Percentiles rank a stretch among this genome's conserved stretches.
These are phyloP conservation scores for Aldrovandia affinis DNA, from an alignment of 2,797 vertebrate genomes.

Conservation along the genomic window DNA sequence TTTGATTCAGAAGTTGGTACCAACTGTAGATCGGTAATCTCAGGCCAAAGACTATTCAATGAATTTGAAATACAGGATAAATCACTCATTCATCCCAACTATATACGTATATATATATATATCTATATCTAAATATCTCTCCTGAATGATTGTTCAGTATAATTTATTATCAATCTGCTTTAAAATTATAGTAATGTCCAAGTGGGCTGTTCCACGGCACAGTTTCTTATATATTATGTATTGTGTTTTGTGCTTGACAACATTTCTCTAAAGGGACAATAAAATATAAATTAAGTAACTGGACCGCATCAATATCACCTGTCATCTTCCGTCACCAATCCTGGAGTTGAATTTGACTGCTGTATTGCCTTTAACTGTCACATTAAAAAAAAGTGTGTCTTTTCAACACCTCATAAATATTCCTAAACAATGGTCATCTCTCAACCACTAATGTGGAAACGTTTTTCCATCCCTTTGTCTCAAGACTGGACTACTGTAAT, in stretches of 20 bases:
- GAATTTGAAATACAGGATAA: background rate
- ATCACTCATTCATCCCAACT: conserved; percentile 1
- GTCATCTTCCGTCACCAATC: background rate
- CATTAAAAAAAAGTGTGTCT: conserved; percentile 6
- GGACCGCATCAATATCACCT: background rate
- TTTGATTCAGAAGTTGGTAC: background rate
- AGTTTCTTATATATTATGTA: background rate
- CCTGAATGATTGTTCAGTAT: background rate
- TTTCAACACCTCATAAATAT: background rate
- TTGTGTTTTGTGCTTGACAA: background rate
- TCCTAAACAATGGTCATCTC: background rate
- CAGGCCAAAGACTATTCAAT: background rate
- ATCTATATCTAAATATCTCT: no score
- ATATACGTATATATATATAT: no score
- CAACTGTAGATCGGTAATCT: background rate
- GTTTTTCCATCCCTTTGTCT: background rate
- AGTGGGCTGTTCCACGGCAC: background rate
- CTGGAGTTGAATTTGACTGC: background rate
- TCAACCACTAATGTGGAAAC: background rate
- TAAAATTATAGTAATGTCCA: background rate
- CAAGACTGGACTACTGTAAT: background rate
- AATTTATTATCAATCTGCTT: background rate
- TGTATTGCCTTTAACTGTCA: background rate
- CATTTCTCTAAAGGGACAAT: background rate
- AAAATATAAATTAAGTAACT: background rate